A percentile compares a stretch with the other conserved stretches of the same genome.
Conservation (phyloP, 2,113 vertebrate species). For the Chascanopsetta lugubris region DNA sequence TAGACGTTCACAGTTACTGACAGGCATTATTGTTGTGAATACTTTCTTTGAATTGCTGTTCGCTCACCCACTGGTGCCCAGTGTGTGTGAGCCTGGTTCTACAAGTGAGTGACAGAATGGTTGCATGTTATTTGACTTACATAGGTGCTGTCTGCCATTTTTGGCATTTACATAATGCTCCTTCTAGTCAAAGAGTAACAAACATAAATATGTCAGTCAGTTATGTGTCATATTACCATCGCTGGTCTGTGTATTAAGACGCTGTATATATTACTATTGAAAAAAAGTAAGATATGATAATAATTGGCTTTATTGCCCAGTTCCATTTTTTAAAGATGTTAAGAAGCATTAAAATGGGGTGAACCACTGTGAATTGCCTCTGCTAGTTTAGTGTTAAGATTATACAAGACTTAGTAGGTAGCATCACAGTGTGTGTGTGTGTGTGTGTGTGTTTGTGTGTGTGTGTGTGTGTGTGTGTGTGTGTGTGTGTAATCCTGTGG, state of each 20-base stretch:
- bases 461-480: constrained; percentile 21
- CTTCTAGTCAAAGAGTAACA: too few relatives aligned
- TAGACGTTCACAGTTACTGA: too few relatives aligned
- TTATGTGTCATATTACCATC: too few relatives aligned
- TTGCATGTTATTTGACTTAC: too few relatives aligned
- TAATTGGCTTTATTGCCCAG: background rate
- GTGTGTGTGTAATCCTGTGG: constrained; percentile 39
- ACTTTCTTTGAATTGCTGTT: too few relatives aligned
- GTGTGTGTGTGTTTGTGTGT: constrained; percentile 38
- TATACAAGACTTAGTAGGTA: constrained; percentile 4
- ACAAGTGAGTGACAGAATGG: too few relatives aligned
- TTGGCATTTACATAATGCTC: too few relatives aligned
- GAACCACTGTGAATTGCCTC: background rate
- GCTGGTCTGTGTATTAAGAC: background rate
- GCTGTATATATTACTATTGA: background rate
- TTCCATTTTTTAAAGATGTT: background rate
- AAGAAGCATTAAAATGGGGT: background rate
- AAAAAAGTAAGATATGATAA: background rate
- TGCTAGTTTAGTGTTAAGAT: background rate
- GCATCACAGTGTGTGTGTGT: background rate
- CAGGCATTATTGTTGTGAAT: background rate
- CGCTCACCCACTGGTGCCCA: too few relatives aligned
- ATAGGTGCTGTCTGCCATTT: too few relatives aligned
- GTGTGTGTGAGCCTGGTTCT: too few relatives aligned
- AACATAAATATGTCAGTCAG: too few relatives aligned